Percentiles rank a stretch among this genome's conserved stretches.
phyloP scores from a whole-genome alignment of 1,140 invertebrate genomes.

The Caerostris darwini region DNA sequence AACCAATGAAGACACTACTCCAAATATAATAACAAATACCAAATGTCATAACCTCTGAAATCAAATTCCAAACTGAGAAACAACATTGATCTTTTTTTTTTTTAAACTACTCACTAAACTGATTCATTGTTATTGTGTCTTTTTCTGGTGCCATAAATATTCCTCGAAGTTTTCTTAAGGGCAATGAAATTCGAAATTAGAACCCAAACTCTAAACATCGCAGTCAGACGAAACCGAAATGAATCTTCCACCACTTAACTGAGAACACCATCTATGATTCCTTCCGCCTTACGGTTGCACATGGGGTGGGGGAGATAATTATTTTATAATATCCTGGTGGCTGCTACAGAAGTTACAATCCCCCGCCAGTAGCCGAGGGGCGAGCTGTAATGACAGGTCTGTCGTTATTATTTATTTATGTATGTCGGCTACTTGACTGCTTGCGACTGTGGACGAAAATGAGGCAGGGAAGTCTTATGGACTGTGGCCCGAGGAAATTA shows the following conservation, averaged over 20 bases:
- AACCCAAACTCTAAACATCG: too few relatives aligned
- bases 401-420: constrained; percentile 64
- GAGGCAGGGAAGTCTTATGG: not conserved
- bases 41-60: too few relatives aligned
- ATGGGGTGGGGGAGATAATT: constrained; percentile 43
- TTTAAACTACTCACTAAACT: too few relatives aligned
- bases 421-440: constrained; percentile 54
- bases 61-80: too few relatives aligned
- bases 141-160: too few relatives aligned
- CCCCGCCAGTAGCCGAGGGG: not conserved
- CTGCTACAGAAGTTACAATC: not conserved
- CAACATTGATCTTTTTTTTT: too few relatives aligned
- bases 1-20: too few relatives aligned
- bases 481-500: constrained; percentile 1
- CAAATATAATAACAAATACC: too few relatives aligned
- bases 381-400: constrained; percentile 49
- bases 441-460: not conserved
- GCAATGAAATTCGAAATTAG: too few relatives aligned
- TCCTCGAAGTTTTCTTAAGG: too few relatives aligned
- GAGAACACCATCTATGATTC: constrained; percentile 2
- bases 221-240: not conserved
- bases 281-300: constrained; percentile 2
- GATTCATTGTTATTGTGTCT: too few relatives aligned
- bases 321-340: constrained; percentile 54
- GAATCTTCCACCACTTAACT: not conserved